phyloP scores from a whole-genome alignment of 1,140 invertebrate genomes.

The Microplitis mediator region DNA sequence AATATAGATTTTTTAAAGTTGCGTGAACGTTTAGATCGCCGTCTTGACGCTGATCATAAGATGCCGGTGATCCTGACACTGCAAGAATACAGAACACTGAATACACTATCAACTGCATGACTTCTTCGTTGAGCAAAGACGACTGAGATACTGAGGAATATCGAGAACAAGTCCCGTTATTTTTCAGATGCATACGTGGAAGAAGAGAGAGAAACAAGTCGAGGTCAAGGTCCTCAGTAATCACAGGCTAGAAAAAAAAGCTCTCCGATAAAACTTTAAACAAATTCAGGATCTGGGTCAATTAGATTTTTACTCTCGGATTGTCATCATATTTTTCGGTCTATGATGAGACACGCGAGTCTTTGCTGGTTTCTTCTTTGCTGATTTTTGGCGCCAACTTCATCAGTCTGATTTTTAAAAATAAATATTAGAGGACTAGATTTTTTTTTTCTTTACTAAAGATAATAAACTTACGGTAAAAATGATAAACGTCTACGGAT shows the following conservation, averaged over 20 bases:
- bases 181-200: neutral
- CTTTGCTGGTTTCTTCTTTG: constrained; percentile 4
- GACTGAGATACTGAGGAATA: constrained; percentile 1
- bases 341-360: neutral
- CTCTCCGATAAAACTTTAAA: neutral
- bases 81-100: constrained; percentile 9
- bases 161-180: constrained; percentile 6
- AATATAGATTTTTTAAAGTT: constrained; percentile 55
- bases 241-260: neutral
- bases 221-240: constrained; percentile 1
- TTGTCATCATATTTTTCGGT: neutral
- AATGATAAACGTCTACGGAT: constrained; percentile 35
- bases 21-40: constrained; percentile 57
- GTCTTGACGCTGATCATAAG: constrained; percentile 60
- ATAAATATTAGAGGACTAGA: neutral
- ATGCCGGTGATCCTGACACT: constrained; percentile 31
- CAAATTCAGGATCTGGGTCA: neutral
- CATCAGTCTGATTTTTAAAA: constrained; percentile 30
- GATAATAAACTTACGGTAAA: constrained; percentile 36
- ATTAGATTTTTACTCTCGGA: too few relatives aligned
- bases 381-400: constrained; percentile 30
- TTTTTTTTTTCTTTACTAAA: neutral
- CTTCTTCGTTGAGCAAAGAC: neutral
- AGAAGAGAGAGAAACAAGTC: neutral
- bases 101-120: neutral